These are phyloP conservation scores for Anodontia alba DNA, from an alignment of 2,888 invertebrate species.

Conservation along the genomic window DNA sequence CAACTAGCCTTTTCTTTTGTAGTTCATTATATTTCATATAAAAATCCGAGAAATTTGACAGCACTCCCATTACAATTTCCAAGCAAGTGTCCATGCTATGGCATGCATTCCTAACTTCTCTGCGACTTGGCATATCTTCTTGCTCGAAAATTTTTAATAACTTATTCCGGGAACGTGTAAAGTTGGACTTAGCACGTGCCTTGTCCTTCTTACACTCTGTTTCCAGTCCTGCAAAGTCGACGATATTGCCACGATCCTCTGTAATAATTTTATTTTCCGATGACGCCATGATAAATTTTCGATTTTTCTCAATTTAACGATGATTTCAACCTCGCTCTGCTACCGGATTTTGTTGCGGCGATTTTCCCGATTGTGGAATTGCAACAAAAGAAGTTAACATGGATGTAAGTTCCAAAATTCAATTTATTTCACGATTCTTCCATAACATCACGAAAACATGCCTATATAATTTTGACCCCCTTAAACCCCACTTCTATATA, in stretches of 20 bases:
- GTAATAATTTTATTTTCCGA: not conserved
- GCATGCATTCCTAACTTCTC: slow-evolving; percentile 1
- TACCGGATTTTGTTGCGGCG: not conserved
- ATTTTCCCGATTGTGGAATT: slow-evolving; percentile 4
- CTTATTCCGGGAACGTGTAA: slow-evolving; percentile 6
- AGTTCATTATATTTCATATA: not conserved
- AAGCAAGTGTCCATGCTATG: slow-evolving; percentile 13
- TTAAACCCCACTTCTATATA: too few species aligned
- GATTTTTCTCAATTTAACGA: not conserved
- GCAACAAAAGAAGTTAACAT: slow-evolving; percentile 4
- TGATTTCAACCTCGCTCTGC: slow-evolving; percentile 7
- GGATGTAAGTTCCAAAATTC: too few species aligned
- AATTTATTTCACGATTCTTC: too few species aligned
- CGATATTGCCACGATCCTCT: not conserved
- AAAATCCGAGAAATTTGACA: not conserved
- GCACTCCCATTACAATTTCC: slow-evolving; percentile 7
- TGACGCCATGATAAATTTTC: not conserved
- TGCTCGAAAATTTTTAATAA: not conserved
- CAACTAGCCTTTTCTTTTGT: not conserved
- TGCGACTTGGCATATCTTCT: slow-evolving; percentile 4
- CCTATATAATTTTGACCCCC: too few species aligned
- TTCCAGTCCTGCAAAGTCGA: slow-evolving; percentile 1
- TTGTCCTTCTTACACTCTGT: slow-evolving; percentile 8
- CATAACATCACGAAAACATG: too few species aligned
- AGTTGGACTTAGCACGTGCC: slow-evolving; percentile 2